Conservation (phyloP, 2,113 vertebrate species). For the Lota lota region DNA sequence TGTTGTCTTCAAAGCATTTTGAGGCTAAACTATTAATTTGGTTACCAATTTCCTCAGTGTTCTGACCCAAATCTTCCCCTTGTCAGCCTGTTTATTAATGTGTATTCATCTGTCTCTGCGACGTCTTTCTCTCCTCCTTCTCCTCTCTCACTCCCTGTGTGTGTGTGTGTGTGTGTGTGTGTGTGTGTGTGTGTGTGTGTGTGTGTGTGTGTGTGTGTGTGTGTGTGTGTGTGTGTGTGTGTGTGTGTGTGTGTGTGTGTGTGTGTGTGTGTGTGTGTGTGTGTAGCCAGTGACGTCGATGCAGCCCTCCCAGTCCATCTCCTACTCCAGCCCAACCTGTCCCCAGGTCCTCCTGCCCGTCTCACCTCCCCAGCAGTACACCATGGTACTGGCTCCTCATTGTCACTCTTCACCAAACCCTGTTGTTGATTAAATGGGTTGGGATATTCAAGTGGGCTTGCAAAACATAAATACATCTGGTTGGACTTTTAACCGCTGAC, state of each 20-base stretch:
- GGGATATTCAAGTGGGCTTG: too few relatives aligned
- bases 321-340: slow-evolving; percentile 95
- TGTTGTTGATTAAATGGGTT: slow-evolving; percentile 2
- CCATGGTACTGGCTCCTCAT: slow-evolving; percentile 85
- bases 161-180: slow-evolving; percentile 8
- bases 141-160: slow-evolving; percentile 19
- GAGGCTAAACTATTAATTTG: background rate
- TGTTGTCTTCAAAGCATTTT: too few relatives aligned
- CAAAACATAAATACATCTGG: too few relatives aligned
- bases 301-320: slow-evolving; percentile 90
- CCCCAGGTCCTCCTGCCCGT: slow-evolving; percentile 99
- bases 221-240: background rate
- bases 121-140: slow-evolving; percentile 25
- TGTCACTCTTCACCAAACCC: slow-evolving; percentile 26
- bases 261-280: slow-evolving; percentile 2
- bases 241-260: slow-evolving; percentile 4
- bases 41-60: slow-evolving; percentile 35
- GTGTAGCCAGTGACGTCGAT: slow-evolving; percentile 78
- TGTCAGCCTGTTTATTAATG: slow-evolving; percentile 42
- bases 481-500: too few relatives aligned
- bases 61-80: slow-evolving; percentile 37
- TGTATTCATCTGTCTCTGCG: background rate
- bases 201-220: slow-evolving; percentile 25
- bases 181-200: background rate
- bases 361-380: slow-evolving; percentile 99